phyloP scores from a whole-genome alignment of 2,888 invertebrate species.

The Agriotes lineatus region DNA sequence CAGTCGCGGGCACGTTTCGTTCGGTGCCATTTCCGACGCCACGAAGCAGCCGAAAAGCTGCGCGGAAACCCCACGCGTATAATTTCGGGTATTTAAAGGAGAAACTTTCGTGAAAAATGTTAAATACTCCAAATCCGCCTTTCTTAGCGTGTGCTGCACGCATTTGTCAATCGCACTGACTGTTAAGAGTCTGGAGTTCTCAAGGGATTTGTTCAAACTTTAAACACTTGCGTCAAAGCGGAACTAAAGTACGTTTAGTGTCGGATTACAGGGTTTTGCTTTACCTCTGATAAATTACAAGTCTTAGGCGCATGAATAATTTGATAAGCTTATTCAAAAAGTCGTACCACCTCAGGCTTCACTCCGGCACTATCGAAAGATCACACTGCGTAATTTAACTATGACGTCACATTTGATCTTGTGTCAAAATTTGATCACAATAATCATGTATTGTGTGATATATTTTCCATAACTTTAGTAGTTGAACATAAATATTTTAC shows the following conservation, averaged over 20 bases:
- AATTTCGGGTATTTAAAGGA: slow-evolving; percentile 6
- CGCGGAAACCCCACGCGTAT: background rate
- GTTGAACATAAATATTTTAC: too few relatives aligned
- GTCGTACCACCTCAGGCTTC: background rate
- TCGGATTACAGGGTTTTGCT: slow-evolving; percentile 28
- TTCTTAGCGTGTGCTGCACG: slow-evolving; percentile 18
- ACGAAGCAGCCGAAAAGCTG: background rate
- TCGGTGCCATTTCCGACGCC: too few relatives aligned
- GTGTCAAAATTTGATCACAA: too few relatives aligned
- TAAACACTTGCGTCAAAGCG: slow-evolving; percentile 32
- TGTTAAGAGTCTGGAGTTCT: slow-evolving; percentile 30
- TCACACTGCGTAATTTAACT: too few relatives aligned
- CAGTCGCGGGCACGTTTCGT: too few relatives aligned
- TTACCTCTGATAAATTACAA: slow-evolving; percentile 27
- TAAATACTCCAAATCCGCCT: slow-evolving; percentile 22
- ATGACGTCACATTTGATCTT: too few relatives aligned
- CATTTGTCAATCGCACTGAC: slow-evolving; percentile 37
- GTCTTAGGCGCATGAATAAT: slow-evolving; percentile 19
- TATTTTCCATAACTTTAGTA: too few relatives aligned
- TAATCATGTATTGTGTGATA: too few relatives aligned
- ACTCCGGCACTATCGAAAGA: too few relatives aligned
- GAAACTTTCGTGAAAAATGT: slow-evolving; percentile 15
- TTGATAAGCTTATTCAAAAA: slow-evolving; percentile 10
- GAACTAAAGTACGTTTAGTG: slow-evolving; percentile 30
- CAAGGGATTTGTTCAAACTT: slow-evolving; percentile 37